Evolutionary conservation across 2,888 invertebrate species (phyloP).

Genomic region (Lepidochrysops patricia): DNA sequence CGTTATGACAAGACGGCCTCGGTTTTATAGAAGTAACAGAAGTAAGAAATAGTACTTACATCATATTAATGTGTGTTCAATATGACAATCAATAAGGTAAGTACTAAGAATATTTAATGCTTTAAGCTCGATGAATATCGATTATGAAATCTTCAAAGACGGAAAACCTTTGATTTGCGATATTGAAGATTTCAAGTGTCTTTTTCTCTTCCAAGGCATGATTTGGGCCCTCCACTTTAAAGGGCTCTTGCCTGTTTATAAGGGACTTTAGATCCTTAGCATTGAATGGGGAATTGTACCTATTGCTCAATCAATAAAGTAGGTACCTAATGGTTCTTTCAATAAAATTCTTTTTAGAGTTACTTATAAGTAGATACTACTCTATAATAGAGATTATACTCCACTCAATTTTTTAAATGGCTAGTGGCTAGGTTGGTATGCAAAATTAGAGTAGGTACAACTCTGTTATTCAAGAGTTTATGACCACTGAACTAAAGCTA

Average conservation of each 20-base stretch:
- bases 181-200: background rate
- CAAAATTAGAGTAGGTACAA: no score
- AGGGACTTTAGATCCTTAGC: background rate
- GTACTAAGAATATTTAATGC: background rate
- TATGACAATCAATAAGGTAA: no score
- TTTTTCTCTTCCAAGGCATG: background rate
- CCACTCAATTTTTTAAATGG: no score
- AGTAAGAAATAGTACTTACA: background rate
- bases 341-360: no score
- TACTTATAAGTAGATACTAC: no score
- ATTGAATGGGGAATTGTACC: background rate
- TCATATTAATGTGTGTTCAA: background rate
- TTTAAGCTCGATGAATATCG: background rate
- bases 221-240: background rate
- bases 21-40: no score
- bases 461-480: no score
- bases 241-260: background rate
- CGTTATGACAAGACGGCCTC: no score
- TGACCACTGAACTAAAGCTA: no score
- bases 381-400: no score
- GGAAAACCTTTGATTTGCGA: background rate
- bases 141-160: background rate
- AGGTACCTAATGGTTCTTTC: no score
- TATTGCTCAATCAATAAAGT: background rate
- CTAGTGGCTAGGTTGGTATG: no score